phyloP scores from a whole-genome alignment of 2,888 invertebrate species.

The Lycocerus yunnanus region DNA sequence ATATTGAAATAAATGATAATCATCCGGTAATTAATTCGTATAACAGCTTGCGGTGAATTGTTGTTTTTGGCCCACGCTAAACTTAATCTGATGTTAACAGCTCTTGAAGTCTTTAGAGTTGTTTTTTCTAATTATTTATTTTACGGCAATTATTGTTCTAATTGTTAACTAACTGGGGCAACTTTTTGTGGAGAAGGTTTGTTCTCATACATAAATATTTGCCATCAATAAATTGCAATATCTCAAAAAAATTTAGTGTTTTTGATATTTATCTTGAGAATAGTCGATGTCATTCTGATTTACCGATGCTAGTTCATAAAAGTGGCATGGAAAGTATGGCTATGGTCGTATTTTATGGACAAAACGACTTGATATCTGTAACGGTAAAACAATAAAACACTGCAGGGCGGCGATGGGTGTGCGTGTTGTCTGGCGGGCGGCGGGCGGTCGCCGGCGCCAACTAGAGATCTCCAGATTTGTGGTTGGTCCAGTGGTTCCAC shows the following conservation, averaged over 20 bases:
- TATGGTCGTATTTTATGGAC: conserved; percentile 41
- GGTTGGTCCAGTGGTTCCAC: conserved; percentile 17
- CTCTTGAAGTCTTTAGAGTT: conserved; percentile 15
- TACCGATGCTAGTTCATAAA: conserved; percentile 44
- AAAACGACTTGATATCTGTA: conserved; percentile 50
- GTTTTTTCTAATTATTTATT: conserved; percentile 1
- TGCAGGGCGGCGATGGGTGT: conserved; percentile 52
- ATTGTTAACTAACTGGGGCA: background rate
- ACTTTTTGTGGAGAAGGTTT: background rate
- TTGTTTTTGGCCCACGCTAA: conserved; percentile 27
- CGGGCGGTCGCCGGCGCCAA: conserved; percentile 55
- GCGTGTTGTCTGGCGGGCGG: conserved; percentile 53
- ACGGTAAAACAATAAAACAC: conserved; percentile 58
- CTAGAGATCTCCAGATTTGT: conserved; percentile 20
- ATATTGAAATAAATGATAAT: conserved; percentile 46
- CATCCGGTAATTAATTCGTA: conserved; percentile 42
- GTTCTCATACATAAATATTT: background rate
- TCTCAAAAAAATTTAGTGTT: conserved; percentile 18
- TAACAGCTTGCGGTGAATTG: conserved; percentile 36
- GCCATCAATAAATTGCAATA: background rate
- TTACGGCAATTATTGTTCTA: background rate
- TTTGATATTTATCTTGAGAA: conserved; percentile 26
- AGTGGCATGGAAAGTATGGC: conserved; percentile 37
- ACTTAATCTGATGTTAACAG: conserved; percentile 22
- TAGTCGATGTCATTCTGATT: conserved; percentile 42